Evolutionary conservation across 1,140 invertebrate species (phyloP).

Genomic region (Heliconius congener): DNA sequence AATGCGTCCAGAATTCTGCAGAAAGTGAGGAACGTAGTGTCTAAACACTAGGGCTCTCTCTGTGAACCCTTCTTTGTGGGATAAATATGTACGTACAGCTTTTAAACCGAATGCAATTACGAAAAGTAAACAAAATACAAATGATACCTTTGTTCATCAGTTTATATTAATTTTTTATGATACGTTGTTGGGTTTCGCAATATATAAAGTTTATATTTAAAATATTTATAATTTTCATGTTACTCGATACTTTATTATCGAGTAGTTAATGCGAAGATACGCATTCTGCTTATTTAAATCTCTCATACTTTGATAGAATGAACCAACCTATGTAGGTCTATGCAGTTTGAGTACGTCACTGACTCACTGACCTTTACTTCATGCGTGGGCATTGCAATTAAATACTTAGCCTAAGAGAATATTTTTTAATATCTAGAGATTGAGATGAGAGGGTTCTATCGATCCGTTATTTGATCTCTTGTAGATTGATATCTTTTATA

Average conservation of each 20-base stretch:
- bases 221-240: background rate
- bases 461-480: no score
- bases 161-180: background rate
- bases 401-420: background rate
- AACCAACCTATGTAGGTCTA: background rate
- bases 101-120: no score
- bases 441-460: no score
- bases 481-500: no score
- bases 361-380: constrained; percentile 5
- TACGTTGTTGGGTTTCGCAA: background rate
- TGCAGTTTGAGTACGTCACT: background rate
- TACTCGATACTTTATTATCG: background rate
- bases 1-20: no score
- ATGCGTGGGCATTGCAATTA: background rate
- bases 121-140: background rate
- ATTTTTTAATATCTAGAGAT: background rate
- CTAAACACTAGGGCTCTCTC: no score
- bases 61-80: no score
- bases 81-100: no score
- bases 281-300: background rate
- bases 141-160: background rate
- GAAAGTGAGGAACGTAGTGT: no score
- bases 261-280: background rate
- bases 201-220: background rate
- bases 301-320: background rate